Conservation (phyloP, 1,140 invertebrate species). For the Drosophila eugracilis region DNA sequence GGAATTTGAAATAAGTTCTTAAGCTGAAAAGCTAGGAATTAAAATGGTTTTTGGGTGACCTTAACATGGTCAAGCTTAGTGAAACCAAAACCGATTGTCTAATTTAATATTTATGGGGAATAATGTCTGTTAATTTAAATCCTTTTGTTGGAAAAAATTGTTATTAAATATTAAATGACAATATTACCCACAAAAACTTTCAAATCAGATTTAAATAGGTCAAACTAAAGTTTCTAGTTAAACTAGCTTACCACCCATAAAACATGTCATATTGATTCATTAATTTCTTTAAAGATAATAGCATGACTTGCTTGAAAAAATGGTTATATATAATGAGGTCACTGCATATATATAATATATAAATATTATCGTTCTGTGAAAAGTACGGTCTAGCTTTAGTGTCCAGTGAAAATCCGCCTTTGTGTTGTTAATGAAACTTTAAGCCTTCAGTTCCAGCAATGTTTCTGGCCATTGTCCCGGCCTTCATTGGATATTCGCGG, state of each 20-base stretch:
- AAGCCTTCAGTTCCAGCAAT: background rate
- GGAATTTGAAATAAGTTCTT: too few species aligned
- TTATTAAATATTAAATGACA: too few species aligned
- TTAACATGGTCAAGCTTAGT: too few species aligned
- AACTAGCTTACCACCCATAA: too few species aligned
- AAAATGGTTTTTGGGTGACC: too few species aligned
- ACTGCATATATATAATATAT: background rate
- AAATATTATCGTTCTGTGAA: background rate
- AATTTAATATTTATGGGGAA: too few species aligned
- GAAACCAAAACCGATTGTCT: too few species aligned
- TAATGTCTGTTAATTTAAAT: too few species aligned
- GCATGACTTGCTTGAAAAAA: background rate
- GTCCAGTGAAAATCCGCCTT: background rate
- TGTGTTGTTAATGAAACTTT: constrained; percentile 9
- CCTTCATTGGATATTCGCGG: constrained; percentile 20
- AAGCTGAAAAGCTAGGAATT: too few species aligned
- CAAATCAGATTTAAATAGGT: background rate
- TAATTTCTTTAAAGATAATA: background rate
- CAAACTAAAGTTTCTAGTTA: too few species aligned
- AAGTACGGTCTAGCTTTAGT: background rate
- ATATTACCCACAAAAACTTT: background rate
- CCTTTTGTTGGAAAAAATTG: too few species aligned
- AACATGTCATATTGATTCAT: background rate
- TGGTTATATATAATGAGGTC: background rate
- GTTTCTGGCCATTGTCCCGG: constrained; percentile 16